Evolutionary conservation across 2,797 vertebrate species (phyloP).

Genomic region (Acanthopagrus latus): DNA sequence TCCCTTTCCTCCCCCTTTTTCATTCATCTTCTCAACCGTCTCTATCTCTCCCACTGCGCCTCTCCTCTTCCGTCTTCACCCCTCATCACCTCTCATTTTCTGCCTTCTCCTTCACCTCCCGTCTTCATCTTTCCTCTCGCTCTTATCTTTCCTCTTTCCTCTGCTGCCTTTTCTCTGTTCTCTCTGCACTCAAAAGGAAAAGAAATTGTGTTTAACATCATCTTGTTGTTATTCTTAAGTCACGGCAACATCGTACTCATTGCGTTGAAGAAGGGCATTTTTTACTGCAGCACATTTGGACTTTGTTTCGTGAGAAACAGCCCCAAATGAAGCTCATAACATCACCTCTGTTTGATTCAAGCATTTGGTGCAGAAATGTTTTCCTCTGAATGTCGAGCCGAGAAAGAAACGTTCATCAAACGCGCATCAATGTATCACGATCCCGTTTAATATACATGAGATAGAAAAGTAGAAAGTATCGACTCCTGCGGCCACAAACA

Average conservation of each 20-base stretch:
- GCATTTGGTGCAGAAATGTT: background rate
- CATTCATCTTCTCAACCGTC: background rate
- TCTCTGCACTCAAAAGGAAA: background rate
- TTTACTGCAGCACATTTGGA: background rate
- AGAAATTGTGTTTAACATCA: background rate
- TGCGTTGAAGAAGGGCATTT: background rate
- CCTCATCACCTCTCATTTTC: slow-evolving; percentile 15
- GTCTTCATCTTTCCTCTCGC: background rate
- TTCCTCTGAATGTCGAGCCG: too few relatives aligned
- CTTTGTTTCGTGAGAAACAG: background rate
- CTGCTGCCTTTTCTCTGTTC: background rate
- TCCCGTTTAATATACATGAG: too few relatives aligned
- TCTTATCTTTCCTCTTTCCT: background rate
- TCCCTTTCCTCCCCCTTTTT: too few relatives aligned
- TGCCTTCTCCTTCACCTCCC: slow-evolving; percentile 20
- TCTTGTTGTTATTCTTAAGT: background rate
- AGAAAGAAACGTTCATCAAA: too few relatives aligned
- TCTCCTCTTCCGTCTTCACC: slow-evolving; percentile 8
- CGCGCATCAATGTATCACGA: too few relatives aligned
- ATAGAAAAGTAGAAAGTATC: too few relatives aligned
- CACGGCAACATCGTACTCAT: background rate
- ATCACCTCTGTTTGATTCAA: background rate
- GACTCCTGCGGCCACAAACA: too few relatives aligned
- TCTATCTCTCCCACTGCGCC: background rate
- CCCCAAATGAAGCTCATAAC: background rate